Percentiles rank a stretch among this genome's conserved stretches.
Conservation (phyloP, 2,888 invertebrate species). For the Aphodius granarius region DNA sequence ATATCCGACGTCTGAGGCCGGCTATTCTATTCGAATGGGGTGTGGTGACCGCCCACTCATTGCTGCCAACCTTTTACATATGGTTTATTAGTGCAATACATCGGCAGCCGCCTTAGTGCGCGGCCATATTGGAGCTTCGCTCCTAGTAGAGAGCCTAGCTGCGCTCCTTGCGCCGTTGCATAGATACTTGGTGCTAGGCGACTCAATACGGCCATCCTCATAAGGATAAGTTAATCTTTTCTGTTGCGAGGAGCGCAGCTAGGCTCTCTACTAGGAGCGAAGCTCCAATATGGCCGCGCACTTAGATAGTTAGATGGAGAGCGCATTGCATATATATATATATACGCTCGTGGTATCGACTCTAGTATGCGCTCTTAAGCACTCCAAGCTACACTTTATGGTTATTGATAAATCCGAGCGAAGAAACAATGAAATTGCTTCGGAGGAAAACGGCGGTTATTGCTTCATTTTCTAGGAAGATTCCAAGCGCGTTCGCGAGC, state of each 20-base stretch:
- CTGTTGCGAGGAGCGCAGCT: no score
- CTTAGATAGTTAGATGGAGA: neutral
- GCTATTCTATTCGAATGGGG: neutral
- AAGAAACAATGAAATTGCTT: neutral
- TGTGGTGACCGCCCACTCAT: slow-evolving; percentile 10
- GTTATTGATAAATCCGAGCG: neutral
- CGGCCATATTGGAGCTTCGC: no score
- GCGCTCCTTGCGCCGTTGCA: no score
- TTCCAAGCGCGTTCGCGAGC: neutral
- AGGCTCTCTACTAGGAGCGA: no score
- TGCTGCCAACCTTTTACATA: slow-evolving; percentile 12
- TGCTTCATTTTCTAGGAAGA: neutral
- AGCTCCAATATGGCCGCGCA: no score
- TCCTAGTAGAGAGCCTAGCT: no score
- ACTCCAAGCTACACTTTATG: neutral
- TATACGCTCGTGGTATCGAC: neutral
- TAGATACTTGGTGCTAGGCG: no score
- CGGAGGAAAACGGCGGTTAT: neutral
- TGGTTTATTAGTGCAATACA: slow-evolving; percentile 11
- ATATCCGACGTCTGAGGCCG: slow-evolving; percentile 6
- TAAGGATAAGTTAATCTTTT: no score
- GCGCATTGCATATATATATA: neutral
- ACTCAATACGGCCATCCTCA: no score
- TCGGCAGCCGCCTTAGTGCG: slow-evolving; percentile 2
- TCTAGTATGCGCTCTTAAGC: neutral